Evolutionary conservation across 2,888 invertebrate species (phyloP), one percentile per base, ranked within the genome.

Genomic region (Ariolimax columbianus): DNA sequence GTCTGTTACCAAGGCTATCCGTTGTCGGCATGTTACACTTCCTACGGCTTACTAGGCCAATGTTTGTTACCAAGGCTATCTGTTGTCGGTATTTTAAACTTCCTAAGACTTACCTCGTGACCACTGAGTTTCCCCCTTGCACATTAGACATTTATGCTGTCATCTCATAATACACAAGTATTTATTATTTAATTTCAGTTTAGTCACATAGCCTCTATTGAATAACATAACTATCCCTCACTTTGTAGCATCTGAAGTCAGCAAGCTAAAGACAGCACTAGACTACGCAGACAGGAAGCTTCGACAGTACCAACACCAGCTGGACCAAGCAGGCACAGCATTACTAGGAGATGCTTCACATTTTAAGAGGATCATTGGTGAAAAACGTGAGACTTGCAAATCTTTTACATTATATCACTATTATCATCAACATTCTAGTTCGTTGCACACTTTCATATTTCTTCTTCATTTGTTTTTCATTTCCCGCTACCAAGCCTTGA

Each of bases 281-380:
- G 90, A 91, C 72, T 85, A 87, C n/a, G 89, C 90, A 1, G 89
- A 90, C 73, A 86, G 89, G 79, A 90, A 90, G 82, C 70, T 91
- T 0, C 80, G 88, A 72, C 89, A 90, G 30, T 88, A 88, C 38
- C 86, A 87, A 26, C 86, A 87, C 3, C 88, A 89, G 77, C 80
- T 90, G 68, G 91, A 91, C 55, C 87, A 89, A 68, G 87, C 86
- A 11, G 86, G 88, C 26, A 86, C 88, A 0, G 88, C 87, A 0
- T 87, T 89, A 75, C 87, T 91, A 1, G 91, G 91, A 14, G 90
- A 91, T 77, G 87, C 86, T 51, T 85, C 88, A 14, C 88, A 90
- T 66, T 91, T 91, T 85, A 66, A 87, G 40, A 85, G 79, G 55
- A 87, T 80, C 40, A 73, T 79, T 79, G 78, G 43, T 3, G 72